These are phyloP conservation scores for Hydrophis major DNA, from an alignment of 2,797 vertebrate genomes.

Conservation along the genomic window DNA sequence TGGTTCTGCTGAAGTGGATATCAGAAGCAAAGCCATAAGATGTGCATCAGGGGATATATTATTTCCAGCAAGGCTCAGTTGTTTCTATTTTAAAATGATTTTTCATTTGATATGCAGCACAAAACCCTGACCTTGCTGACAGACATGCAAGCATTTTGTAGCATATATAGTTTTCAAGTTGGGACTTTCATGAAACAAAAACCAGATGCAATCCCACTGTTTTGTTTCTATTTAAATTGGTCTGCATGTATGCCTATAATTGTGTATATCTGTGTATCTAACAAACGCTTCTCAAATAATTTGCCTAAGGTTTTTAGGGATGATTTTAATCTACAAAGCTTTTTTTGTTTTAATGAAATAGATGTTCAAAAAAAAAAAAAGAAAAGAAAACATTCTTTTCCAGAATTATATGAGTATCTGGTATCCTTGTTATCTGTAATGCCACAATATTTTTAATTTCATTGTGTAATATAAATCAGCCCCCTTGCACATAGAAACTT, in stretches of 20 bases:
- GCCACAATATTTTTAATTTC: not conserved
- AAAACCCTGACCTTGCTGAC: not conserved
- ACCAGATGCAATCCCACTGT: not conserved
- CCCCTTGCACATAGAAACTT: no score
- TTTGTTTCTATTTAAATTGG: not conserved
- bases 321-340: not conserved
- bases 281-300: not conserved
- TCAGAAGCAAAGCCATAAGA: conserved; percentile 17
- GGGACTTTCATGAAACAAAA: not conserved
- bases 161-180: not conserved
- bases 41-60: conserved; percentile 14
- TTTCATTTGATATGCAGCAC: conserved; percentile 12
- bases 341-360: not conserved
- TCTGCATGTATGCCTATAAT: not conserved
- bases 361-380: not conserved
- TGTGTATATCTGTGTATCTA: not conserved
- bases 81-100: conserved; percentile 41
- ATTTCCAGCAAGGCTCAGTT: conserved; percentile 2
- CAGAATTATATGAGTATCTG: not conserved
- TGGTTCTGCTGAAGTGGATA: not conserved
- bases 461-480: not conserved
- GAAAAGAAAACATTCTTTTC: not conserved
- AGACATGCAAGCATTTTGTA: conserved; percentile 2
- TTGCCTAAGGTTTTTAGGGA: not conserved
- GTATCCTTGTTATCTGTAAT: not conserved